Conservation (phyloP, 2,888 invertebrate genomes). For the Yponomeuta cagnagella region DNA sequence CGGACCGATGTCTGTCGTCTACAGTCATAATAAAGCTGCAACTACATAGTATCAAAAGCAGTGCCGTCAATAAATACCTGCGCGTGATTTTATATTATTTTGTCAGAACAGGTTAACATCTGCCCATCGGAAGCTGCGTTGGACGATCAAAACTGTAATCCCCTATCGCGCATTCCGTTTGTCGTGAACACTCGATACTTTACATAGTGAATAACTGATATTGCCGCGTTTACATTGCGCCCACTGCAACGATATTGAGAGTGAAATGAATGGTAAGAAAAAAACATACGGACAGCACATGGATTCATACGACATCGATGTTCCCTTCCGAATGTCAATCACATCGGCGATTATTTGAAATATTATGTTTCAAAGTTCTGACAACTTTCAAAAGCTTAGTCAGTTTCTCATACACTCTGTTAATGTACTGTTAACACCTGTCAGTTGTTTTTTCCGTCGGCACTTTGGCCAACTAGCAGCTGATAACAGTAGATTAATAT, state of each 20-base stretch:
- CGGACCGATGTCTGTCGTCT: too few species aligned
- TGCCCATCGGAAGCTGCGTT: neutral
- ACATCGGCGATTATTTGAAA: slow-evolving; percentile 39
- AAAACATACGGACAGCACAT: too few species aligned
- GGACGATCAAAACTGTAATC: slow-evolving; percentile 23
- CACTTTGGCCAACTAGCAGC: too few species aligned
- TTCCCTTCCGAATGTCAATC: slow-evolving; percentile 36
- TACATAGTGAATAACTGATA: neutral
- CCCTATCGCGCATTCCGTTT: slow-evolving; percentile 47
- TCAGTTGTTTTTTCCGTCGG: too few species aligned
- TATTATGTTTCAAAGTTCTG: neutral
- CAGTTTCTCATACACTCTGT: neutral
- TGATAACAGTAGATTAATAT: too few species aligned
- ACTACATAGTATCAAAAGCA: slow-evolving; percentile 44
- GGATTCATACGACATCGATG: too few species aligned
- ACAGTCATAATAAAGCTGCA: slow-evolving; percentile 29
- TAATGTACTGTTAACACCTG: too few species aligned
- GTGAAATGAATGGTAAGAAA: too few species aligned
- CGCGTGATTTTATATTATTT: neutral
- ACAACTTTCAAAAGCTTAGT: neutral
- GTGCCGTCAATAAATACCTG: neutral
- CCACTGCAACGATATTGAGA: too few species aligned
- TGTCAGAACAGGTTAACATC: neutral
- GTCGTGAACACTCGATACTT: slow-evolving; percentile 17
- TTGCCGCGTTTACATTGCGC: neutral